Base-by-base conservation (phyloP, 2,113 vertebrate genomes). In the Corydoras sp. region DNA sequence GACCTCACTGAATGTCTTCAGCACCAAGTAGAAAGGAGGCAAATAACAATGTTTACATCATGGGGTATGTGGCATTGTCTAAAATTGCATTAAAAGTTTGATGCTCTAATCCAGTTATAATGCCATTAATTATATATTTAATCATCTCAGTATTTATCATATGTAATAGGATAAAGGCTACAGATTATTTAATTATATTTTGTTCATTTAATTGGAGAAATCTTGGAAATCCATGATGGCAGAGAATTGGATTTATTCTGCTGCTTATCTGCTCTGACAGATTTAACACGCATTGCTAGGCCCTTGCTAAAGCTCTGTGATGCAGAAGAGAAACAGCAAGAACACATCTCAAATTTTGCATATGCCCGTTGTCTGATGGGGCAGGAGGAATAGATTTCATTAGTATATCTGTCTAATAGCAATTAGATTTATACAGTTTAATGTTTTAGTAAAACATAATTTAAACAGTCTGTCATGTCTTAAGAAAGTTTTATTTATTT, bases 361-460 rank as follows among this genome's bases (percentile, higher is more conserved):
- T 24, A 24, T 24, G 18, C 18, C 18, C 18, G 18, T 68, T 68
- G 72, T 74, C 50, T 55, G 72, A 62, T 55, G 51, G 65, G 50
- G 2, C 18, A 24, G 18, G 18, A 24, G 18, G 18, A 24, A 1
- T 8, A 43, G 35, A 48, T 63, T n/a, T 69, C 61, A 80, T 73
- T 72, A 69, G 66, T 67, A 62, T 69, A 59, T 67, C 69, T 69
- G 59, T 60, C 73, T 66, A 73, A 66, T 35, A 53, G 66, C 66
- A 58, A 49, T 70, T 62, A 75, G 69, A 72, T 56, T 51, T 73
- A 78, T 9, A 67, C 62, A 32, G 72, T 59, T 70, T 76, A 70
- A 65, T 11, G 54, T 78, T 77, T 78, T 58, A 78, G 73, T 80
- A 80, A 75, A 77, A 73, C 69, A 56, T 61, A 76, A 80, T 80